These are phyloP conservation scores for Clarias platycephalus DNA, from an alignment of 2,797 vertebrate genomes.

Conservation along the genomic window DNA sequence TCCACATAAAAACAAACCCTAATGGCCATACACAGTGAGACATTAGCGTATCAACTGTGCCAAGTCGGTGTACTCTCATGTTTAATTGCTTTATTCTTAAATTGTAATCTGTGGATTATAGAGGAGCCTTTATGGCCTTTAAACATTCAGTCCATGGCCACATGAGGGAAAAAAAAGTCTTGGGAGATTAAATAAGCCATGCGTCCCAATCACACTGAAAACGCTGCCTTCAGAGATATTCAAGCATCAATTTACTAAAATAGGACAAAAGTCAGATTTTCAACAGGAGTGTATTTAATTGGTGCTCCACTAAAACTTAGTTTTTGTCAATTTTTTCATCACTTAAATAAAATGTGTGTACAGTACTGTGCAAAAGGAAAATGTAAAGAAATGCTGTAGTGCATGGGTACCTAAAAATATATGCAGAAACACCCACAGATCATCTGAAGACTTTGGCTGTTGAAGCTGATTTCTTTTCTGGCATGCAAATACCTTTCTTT, in stretches of 20 bases:
- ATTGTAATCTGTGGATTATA: not conserved
- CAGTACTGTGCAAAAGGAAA: too few relatives aligned
- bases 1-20: not conserved
- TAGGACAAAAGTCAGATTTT: slow-evolving; percentile 51
- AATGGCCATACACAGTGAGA: not conserved
- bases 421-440: too few relatives aligned
- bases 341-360: too few relatives aligned
- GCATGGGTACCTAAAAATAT: too few relatives aligned
- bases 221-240: not conserved
- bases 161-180: not conserved
- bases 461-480: too few relatives aligned
- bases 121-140: not conserved
- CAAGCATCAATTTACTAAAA: slow-evolving; percentile 53
- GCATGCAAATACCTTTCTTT: too few relatives aligned
- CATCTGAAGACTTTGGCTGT: too few relatives aligned
- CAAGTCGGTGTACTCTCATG: too few relatives aligned
- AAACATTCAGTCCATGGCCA: not conserved
- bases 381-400: too few relatives aligned
- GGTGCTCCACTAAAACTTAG: not conserved
- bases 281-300: slow-evolving; percentile 56
- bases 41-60: too few relatives aligned
- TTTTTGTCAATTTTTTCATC: not conserved
- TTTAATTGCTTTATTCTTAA: not conserved
- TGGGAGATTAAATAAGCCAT: not conserved
- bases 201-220: not conserved